Base-by-base conservation (phyloP, 2,888 invertebrate genomes). In the Spodoptera exigua region DNA sequence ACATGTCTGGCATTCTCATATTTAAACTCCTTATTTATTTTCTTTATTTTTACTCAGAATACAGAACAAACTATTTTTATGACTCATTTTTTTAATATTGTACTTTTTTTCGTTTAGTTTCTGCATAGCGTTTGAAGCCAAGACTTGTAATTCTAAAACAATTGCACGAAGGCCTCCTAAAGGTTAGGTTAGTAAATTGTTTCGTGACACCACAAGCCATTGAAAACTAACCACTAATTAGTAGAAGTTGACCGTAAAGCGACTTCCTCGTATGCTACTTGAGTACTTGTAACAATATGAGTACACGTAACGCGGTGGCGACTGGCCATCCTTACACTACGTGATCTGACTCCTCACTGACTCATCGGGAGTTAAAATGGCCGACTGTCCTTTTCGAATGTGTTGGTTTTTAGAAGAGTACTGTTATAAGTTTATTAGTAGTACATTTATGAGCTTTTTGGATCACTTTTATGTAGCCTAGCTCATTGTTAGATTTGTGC, bases 291-390 rank as follows among this genome's bases (percentile, higher is more conserved):
- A 18, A 62, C 49, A 70, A 70, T 59, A 44, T 43, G 48, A 60
- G 54, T 59, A 35, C 40, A 70, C 78, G 80, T 81, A 84, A 78
- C 72, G 53, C 79, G 54, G 82, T 74, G 70, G 83, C 83, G 57
- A 72, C 70, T 27, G 80, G 77, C 81, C 81, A 82, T 80, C 68
- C 69, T 52, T 37, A 32, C 5, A 58, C 71, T 84, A 90, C 92
- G 92, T 92, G 92, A 84, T 84, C 76, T 70, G 89, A 89, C 87
- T 89, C 80, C 77, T 82, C 86, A 92, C 83, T 87, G 88, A 88
- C 82, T 90, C 89, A 90, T 90, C 86, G 74, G 79, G 82, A 90
- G 86, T 88, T 78, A 92, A 90, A 78, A 90, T 89, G 90, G 91
- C 88, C 79, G 66, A 59, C 48, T 63, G 59, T 57, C 68, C 52